Evolutionary conservation across 2,113 vertebrate genomes (phyloP), one percentile per base, ranked within the genome.

Genomic region (Petaurus breviceps): DNA sequence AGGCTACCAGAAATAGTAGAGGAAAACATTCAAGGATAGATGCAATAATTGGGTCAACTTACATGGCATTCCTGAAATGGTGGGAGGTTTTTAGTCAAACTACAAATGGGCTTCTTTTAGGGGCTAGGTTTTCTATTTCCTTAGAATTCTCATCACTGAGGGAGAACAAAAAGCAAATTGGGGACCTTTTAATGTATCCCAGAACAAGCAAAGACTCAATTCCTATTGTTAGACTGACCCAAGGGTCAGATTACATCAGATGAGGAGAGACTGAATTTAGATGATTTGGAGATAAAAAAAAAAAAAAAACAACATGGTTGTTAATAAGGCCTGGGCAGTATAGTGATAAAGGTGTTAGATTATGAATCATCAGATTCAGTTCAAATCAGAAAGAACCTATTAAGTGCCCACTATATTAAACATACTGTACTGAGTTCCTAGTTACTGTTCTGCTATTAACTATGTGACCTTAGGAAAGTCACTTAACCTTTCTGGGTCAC

Each of bases 141-240:
- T 93, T 91, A 92, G 92, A 94, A 94, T 94, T 93, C 68, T 90
- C 19, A 51, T 84, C 68, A 84, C 68, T 84, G 68, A 84, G 37
- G 68, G 91, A 95, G 93, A 92, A 84, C 37, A 92, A 54, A 96
- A 96, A 96, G 51, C 53, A 95, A 43, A 96, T 47, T 68, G 92
- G 91, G 90, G 37, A 92, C 24, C 46, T 95, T 94, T 95, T 51
- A 54, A 95, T 93, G 93, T 46, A 37, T 84, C 12, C n/a, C 14
- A 43, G n/a, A 84, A 84, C 16, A 43, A 84, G 37, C 68, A 84
- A 84, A 84, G 68, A 43, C n/a, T 84, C 68, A 84, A 84, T 84
- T 84, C 68, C 37, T 84, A 43, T 84, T 84, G 68, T 51, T 8
- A n/a, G 61, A 55, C 31, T 31, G 51, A 52, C 43, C 43, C 89